Percentiles rank a stretch among this genome's conserved stretches.
These are phyloP conservation scores for Linurgus olivaceus DNA, from an alignment of 2,797 vertebrate species.

Conservation along the genomic window DNA sequence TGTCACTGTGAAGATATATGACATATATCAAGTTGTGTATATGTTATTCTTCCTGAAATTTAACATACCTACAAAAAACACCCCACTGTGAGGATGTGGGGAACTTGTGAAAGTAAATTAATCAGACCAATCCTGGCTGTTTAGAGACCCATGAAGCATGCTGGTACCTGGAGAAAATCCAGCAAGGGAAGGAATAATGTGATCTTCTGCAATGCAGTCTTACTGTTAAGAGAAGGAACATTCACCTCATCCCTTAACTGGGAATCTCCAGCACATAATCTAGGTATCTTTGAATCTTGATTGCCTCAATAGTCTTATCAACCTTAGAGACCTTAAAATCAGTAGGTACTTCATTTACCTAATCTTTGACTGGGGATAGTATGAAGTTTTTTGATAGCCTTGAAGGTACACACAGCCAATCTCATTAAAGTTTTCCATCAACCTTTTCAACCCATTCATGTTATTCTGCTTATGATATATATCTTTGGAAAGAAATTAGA, in stretches of 20 bases:
- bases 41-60: background rate
- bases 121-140: background rate
- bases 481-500: background rate
- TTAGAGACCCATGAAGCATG: background rate
- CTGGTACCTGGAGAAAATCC: background rate
- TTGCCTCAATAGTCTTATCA: background rate
- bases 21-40: background rate
- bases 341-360: background rate
- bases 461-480: background rate
- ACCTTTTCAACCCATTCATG: background rate
- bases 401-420: background rate
- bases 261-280: background rate
- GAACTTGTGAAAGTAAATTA: background rate
- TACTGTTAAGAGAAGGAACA: background rate
- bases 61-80: background rate
- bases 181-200: background rate
- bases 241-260: background rate
- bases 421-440: background rate
- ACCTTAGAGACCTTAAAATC: background rate
- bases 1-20: background rate
- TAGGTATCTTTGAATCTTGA: background rate
- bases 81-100: fast-evolving
- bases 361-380: background rate
- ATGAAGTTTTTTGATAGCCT: background rate
- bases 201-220: background rate